Base-by-base conservation (phyloP, 2,888 invertebrate species). In the Boloria selene region DNA sequence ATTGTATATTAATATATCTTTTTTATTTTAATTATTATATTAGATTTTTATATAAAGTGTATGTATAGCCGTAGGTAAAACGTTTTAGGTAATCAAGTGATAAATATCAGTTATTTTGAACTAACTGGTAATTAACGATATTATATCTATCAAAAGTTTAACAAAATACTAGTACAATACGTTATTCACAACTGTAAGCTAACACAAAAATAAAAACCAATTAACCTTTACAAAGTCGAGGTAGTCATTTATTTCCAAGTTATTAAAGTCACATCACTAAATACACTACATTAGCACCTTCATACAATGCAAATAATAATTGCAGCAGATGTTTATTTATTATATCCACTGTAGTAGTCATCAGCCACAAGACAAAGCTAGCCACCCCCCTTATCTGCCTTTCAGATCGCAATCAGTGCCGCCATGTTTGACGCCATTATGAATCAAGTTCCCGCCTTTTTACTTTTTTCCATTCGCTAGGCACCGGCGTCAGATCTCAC, bases 381-480 rank as follows among this genome's bases (percentile, higher is more conserved):
- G 81, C 86, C 83, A 87, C 88, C 90, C 88, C 80, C 77, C 79
- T 78, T 87, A 88, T 88, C 88, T 86, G 82, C 83, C 84, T 83
- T 79, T 80, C 78, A 85, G 88, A 90, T 90, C 87, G 83, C 88
- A 88, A 89, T 90, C 90, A 89, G 81, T 79, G 87, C 84, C 84
- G 86, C 88, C 88, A 88, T 88, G 84, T 88, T 87, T 84, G 84
- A 83, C 82, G 84, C 83, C 89, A 89, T 90, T 89, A 89, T 85
- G 88, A 88, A 89, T 89, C 87, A 86, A 88, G 89, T 85, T 87
- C 87, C 87, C 87, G 87, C 88, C 84, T 86, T 90, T 88, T 88
- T 86, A 77, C 77, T 79, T 83, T 85, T 85, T 86, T 84, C 77
- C 81, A 83, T 84, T 85, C 83, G 81, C 82, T 84, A 83, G 86